Evolutionary conservation across 2,888 invertebrate species (phyloP), one percentile per base, ranked within the genome.

Genomic region (Bedellia somnulentella): DNA sequence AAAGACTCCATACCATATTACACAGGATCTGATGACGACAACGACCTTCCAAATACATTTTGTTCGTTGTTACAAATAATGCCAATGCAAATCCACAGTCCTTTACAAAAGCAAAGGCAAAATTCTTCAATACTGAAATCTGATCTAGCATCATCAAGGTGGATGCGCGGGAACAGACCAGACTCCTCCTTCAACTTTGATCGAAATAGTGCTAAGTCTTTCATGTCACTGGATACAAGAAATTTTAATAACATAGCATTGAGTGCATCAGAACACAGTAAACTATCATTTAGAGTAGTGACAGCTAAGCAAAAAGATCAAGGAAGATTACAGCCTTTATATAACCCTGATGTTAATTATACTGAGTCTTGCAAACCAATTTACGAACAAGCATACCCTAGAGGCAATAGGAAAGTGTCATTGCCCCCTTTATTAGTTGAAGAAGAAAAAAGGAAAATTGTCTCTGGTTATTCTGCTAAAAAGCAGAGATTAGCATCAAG

Each of bases 191-290:
- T 58, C 3, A 61, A 64, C 44, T 60, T 53, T 50, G 71, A 63
- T 43, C 61, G 75, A 40, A 67, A 62, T 46, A 75, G 75, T 52
- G 75, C 75, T 36, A 75, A 73, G 41, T 73, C 73, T 17, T 71
- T 66, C 41, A 62, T 66, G 36, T 75, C 73, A 15, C 47, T 73
- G 32, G 73, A 71, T 33, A 55, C 60, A 30, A 62, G 55, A 32
- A 68, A 59, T 42, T 62, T 52, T 35, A 46, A 49, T 12, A 54
- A 47, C 31, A 36, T 45, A 33, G 55, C 54, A 24, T 42, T 60
- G 29, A 62, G 64, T 42, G 60, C 61, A 5, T 55, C 59, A 3
- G 67, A 67, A 24, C 48, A 60, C 10, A 59, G 52, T 29, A 52
- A 51, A 10, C 35, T 54, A 2, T 59, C 56, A 31, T 50, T 43